Percentiles rank a stretch among this genome's conserved stretches.
phyloP scores from a whole-genome alignment of 2,888 invertebrate species.

The Patella caerulea region DNA sequence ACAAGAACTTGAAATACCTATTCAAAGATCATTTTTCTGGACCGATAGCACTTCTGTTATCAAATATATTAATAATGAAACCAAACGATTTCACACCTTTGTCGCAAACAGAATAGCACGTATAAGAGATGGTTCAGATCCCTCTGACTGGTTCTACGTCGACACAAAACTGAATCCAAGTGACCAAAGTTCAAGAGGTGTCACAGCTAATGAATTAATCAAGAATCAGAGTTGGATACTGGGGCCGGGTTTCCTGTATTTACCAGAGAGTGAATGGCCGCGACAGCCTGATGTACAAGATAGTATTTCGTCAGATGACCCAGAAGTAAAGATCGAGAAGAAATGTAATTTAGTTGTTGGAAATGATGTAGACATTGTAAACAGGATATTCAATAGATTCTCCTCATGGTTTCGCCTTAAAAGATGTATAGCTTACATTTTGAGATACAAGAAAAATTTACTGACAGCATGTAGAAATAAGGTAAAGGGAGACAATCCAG shows the following conservation, averaged over 20 bases:
- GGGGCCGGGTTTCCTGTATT: constrained; percentile 11
- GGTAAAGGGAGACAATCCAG: no score
- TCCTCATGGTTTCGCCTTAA: no score
- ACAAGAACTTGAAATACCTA: neutral
- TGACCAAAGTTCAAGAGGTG: constrained; percentile 13
- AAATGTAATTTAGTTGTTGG: neutral
- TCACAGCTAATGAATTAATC: neutral
- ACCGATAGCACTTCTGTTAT: constrained; percentile 1
- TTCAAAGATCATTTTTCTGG: constrained; percentile 7
- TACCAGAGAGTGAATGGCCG: no score
- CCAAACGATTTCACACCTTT: neutral
- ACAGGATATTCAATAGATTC: no score
- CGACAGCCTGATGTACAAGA: no score
- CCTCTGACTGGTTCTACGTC: no score
- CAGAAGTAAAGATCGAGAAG: neutral
- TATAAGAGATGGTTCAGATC: no score
- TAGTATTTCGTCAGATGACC: neutral
- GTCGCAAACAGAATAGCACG: no score
- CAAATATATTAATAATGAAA: neutral
- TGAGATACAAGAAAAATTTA: no score
- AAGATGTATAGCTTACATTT: no score
- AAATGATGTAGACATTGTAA: neutral
- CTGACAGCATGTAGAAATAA: no score
- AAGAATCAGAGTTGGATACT: constrained; percentile 10
- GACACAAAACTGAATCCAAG: no score